Conservation (phyloP, 2,113 vertebrate species). For the Alexandromys fortis region DNA sequence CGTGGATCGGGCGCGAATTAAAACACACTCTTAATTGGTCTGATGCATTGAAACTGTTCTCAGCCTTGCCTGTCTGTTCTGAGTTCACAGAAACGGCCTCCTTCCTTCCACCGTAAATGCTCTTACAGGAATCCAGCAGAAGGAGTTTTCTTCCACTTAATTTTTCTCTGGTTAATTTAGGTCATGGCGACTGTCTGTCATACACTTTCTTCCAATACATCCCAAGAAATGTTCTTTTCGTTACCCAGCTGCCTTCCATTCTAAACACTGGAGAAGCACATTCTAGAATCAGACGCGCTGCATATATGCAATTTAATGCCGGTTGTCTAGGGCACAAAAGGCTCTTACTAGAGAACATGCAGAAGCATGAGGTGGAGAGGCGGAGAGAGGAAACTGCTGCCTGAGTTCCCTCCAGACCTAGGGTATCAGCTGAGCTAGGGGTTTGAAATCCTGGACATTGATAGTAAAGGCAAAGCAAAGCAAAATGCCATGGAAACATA, state of each 20-base stretch:
- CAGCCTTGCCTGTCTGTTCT: not conserved
- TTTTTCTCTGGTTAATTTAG: not conserved
- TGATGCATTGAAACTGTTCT: conserved; percentile 32
- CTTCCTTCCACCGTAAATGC: not conserved
- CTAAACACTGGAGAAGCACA: not conserved
- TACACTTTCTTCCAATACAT: not conserved
- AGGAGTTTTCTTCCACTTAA: conserved; percentile 11
- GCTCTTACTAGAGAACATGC: not conserved
- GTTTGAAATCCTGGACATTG: not conserved
- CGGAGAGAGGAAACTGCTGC: not conserved
- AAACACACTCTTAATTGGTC: conserved; percentile 14
- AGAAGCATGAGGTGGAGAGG: not conserved
- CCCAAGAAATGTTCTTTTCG: not conserved
- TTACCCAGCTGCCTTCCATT: not conserved
- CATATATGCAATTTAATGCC: not conserved
- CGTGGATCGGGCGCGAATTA: not conserved
- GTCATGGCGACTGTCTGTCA: not conserved
- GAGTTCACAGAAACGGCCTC: not conserved
- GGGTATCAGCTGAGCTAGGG: not conserved
- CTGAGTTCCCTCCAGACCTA: not conserved
- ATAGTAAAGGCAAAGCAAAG: not conserved
- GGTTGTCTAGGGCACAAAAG: not conserved
- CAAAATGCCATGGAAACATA: not conserved
- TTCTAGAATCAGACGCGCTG: not conserved
- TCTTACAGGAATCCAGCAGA: conserved; percentile 39